Evolutionary conservation across 2,797 vertebrate species (phyloP).

Genomic region (Podarcis siculus): DNA sequence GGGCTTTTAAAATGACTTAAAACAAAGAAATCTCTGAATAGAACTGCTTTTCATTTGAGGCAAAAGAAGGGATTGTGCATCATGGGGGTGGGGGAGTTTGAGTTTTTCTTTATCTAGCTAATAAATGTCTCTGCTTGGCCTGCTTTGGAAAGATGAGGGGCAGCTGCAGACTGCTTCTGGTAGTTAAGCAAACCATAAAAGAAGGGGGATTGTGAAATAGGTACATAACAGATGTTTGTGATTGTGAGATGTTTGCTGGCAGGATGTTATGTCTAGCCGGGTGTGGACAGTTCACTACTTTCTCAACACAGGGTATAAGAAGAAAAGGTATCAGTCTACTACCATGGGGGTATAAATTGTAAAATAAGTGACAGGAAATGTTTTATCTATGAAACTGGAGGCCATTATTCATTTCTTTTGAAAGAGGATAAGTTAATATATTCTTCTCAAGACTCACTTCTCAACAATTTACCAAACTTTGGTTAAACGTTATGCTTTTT

Average conservation of each 20-base stretch:
- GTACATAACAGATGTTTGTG: neutral
- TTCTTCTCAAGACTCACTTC: too few relatives aligned
- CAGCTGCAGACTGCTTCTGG: neutral
- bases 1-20: neutral
- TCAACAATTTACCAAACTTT: too few relatives aligned
- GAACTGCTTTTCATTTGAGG: neutral
- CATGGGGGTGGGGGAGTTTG: neutral
- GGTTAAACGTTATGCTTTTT: too few relatives aligned
- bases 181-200: slow-evolving; percentile 6
- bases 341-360: neutral
- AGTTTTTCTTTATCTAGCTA: neutral
- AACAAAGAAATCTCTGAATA: neutral
- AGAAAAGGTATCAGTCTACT: neutral
- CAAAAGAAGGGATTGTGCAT: neutral
- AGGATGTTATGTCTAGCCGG: neutral
- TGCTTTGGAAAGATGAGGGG: neutral
- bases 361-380: neutral
- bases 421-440: too few relatives aligned
- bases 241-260: neutral
- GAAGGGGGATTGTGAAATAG: neutral
- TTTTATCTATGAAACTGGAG: neutral
- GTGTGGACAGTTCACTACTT: neutral
- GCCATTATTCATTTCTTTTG: too few relatives aligned
- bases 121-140: neutral
- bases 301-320: neutral